phyloP scores from a whole-genome alignment of 1,140 invertebrate genomes.

The Micrasema minimum region DNA sequence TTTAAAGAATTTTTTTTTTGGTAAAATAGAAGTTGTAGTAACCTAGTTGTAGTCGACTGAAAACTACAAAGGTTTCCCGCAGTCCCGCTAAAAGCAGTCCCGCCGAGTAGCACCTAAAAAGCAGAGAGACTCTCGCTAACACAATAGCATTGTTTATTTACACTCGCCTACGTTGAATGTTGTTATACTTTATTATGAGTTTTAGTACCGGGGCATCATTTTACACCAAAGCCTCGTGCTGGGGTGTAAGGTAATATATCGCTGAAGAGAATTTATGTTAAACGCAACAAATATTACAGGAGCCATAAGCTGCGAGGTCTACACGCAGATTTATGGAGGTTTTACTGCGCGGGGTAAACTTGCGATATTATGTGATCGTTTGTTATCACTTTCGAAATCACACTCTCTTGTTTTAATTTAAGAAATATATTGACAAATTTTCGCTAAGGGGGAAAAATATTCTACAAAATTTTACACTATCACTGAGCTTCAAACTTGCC shows the following conservation, averaged over 20 bases:
- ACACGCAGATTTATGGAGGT: slow-evolving; percentile 51
- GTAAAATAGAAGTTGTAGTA: no score
- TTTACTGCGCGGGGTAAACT: slow-evolving; percentile 45
- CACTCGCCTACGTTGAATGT: slow-evolving; percentile 20
- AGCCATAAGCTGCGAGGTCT: slow-evolving; percentile 50
- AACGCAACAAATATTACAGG: slow-evolving; percentile 54
- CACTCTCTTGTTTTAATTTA: no score
- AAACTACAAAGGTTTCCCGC: not conserved
- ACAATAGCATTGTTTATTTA: slow-evolving; percentile 33
- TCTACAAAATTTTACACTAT: no score
- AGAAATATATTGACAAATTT: no score
- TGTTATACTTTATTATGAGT: slow-evolving; percentile 50
- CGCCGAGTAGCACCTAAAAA: not conserved
- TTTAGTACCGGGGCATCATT: slow-evolving; percentile 48
- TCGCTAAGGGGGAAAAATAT: no score
- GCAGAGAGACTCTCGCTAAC: slow-evolving; percentile 26
- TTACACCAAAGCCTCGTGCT: slow-evolving; percentile 39
- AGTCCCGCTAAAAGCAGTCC: slow-evolving; percentile 4
- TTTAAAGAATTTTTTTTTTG: no score
- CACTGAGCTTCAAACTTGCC: no score
- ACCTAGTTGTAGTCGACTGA: no score
- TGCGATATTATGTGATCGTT: slow-evolving; percentile 31
- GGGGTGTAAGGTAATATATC: slow-evolving; percentile 47
- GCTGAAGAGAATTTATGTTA: slow-evolving; percentile 54
- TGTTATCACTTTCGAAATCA: not conserved